Conservation (phyloP, 2,888 invertebrate species). For the Drosophila emarginata region DNA sequence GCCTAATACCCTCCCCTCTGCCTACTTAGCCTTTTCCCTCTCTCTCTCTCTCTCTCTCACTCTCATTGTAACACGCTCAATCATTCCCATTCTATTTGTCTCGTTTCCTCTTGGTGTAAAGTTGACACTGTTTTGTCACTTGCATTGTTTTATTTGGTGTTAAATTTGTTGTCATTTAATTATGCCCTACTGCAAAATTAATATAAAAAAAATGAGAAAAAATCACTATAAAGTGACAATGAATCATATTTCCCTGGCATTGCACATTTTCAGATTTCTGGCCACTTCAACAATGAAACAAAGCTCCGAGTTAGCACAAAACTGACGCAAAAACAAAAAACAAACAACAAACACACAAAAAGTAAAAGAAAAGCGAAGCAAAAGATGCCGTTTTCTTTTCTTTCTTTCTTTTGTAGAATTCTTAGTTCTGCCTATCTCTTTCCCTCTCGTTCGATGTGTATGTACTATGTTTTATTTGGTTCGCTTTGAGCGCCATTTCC, state of each 20-base stretch:
- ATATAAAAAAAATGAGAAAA: slow-evolving; percentile 19
- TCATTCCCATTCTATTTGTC: slow-evolving; percentile 19
- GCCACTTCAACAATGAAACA: slow-evolving; percentile 55
- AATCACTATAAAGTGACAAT: slow-evolving; percentile 55
- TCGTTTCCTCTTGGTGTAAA: slow-evolving; percentile 26
- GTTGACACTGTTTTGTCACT: slow-evolving; percentile 45
- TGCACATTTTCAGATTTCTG: slow-evolving; percentile 68
- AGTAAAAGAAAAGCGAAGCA: not conserved
- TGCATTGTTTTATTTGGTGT: slow-evolving; percentile 68
- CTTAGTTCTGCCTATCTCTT: slow-evolving; percentile 9
- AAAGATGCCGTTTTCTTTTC: slow-evolving; percentile 21
- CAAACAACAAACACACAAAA: not conserved
- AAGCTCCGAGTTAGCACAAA: slow-evolving; percentile 54
- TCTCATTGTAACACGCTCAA: too few relatives aligned
- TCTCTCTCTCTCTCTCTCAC: not conserved
- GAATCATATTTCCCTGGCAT: slow-evolving; percentile 77
- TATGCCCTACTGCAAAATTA: slow-evolving; percentile 43
- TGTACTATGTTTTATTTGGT: not conserved
- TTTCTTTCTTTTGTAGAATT: slow-evolving; percentile 5
- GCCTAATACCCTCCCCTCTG: not conserved
- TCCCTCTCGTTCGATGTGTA: too few relatives aligned
- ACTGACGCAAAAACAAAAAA: not conserved
- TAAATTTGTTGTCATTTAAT: slow-evolving; percentile 68
- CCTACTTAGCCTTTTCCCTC: slow-evolving; percentile 3
- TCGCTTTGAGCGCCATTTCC: slow-evolving; percentile 68